Evolutionary conservation across 2,113 vertebrate species (phyloP), one percentile per base, ranked within the genome.

Genomic region (Elephas maximus): DNA sequence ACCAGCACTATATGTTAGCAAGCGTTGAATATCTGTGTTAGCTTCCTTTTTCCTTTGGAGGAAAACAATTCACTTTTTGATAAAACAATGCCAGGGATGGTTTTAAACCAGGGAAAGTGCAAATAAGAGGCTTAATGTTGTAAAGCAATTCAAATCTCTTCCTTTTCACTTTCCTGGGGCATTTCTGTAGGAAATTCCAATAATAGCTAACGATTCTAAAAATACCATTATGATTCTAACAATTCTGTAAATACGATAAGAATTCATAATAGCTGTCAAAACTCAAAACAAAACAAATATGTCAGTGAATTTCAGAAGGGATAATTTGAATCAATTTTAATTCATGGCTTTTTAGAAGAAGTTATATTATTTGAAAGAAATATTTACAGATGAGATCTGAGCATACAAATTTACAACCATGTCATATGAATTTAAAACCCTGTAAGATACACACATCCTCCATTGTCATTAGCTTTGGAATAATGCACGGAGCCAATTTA

Each of bases 1-100:
- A 41, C 95, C 95, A 95, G 53, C 74, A 93, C 93, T 97, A 97
- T 93, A 96, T 96, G 77, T 96, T 98, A 97, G 87, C 74, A 95
- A 92, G 90, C 96, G 85, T 84, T 94, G 73, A 86, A 87, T 95
- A 93, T 95, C 94, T 53, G 81, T 65, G 4, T 90, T 90, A 2
- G 21, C 71, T 6, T 3, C 5, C 41, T 91, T 96, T 94, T 93
- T 67, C 18, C 24, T 96, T 77, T 88, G 41, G 90, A 96, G 73
- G 80, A 97, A 89, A 97, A 97, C 90, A 82, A 97, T 94, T 97
- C 91, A 91, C 1, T 8, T 0, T 85, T 1, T 17, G 0, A 41
- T 23, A 28, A 57, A 97, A 85, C 67, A 95, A 92, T 67, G 77
- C 7, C 33, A 37, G 53, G 62, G 45, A 78, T 90, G 2, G 69